These are phyloP conservation scores for Eubasilissa splendida DNA, from an alignment of 2,888 invertebrate genomes.

Conservation along the genomic window DNA sequence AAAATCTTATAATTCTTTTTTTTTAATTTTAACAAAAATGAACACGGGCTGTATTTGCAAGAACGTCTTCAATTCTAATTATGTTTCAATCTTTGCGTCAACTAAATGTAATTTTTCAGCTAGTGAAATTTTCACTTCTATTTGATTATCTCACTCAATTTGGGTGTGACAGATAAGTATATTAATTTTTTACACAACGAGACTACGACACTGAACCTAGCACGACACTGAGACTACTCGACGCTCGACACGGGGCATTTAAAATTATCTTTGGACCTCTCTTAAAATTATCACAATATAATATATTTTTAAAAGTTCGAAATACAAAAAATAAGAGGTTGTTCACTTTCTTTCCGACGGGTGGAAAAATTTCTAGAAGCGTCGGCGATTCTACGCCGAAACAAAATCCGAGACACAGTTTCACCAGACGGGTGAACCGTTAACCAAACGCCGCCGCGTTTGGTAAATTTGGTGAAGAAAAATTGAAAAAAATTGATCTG, in stretches of 20 bases:
- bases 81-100: not conserved
- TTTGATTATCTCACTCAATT: conserved; percentile 8
- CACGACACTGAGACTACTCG: not conserved
- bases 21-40: not conserved
- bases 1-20: not conserved
- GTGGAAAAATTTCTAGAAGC: not conserved
- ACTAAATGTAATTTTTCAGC: not conserved
- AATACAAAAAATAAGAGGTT: not conserved
- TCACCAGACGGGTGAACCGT: not conserved
- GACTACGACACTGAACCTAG: not conserved
- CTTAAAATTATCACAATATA: conserved; percentile 24
- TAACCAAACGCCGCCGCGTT: too few species aligned
- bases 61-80: not conserved
- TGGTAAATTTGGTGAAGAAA: too few species aligned
- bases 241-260: not conserved
- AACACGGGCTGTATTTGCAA: not conserved
- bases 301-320: conserved; percentile 13
- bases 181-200: conserved; percentile 1
- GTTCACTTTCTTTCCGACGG: not conserved
- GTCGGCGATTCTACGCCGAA: not conserved
- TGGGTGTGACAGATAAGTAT: conserved; percentile 7
- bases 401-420: not conserved
- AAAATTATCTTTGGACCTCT: conserved; percentile 22
- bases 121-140: not conserved
- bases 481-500: not conserved